Conservation (phyloP, 2,797 vertebrate genomes). For the Salarias fasciatus region DNA sequence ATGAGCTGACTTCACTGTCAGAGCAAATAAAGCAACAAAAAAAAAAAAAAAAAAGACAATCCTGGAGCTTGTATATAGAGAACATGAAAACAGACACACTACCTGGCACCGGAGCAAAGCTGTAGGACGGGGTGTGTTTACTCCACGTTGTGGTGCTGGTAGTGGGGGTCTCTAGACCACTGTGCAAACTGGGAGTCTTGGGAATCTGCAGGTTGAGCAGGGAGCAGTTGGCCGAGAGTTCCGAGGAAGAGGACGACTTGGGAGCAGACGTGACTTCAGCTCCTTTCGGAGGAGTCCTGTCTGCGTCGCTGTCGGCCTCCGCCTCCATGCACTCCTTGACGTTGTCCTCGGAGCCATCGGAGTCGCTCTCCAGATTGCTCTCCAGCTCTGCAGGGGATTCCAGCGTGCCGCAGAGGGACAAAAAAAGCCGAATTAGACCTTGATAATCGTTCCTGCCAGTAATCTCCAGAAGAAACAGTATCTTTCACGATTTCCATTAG, state of each 20-base stretch:
- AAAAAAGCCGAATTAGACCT: constrained; percentile 21
- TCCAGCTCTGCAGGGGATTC: constrained; percentile 85
- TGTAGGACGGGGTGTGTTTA: constrained; percentile 81
- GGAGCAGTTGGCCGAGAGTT: constrained; percentile 74
- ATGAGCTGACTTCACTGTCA: neutral
- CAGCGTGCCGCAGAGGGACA: constrained; percentile 19
- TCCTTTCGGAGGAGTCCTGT: constrained; percentile 81
- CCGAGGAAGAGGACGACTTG: constrained; percentile 80
- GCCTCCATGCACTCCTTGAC: constrained; percentile 87
- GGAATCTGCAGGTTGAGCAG: constrained; percentile 87
- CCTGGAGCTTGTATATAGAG: neutral
- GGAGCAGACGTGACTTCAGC: constrained; percentile 80
- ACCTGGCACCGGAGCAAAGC: constrained; percentile 85
- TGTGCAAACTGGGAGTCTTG: constrained; percentile 78
- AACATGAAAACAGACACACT: constrained; percentile 38
- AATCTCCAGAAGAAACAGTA: constrained; percentile 12
- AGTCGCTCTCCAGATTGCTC: constrained; percentile 92
- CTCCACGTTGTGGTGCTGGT: constrained; percentile 76
- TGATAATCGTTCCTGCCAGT: constrained; percentile 37
- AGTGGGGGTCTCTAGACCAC: constrained; percentile 57
- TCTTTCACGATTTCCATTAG: constrained; percentile 14
- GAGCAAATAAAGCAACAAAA: constrained; percentile 8
- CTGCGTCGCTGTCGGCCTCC: constrained; percentile 87
- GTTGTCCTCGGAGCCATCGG: constrained; percentile 90
- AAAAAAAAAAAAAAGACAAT: neutral